Evolutionary conservation across 2,113 vertebrate genomes (phyloP).

Genomic region (Labrus mixtus): DNA sequence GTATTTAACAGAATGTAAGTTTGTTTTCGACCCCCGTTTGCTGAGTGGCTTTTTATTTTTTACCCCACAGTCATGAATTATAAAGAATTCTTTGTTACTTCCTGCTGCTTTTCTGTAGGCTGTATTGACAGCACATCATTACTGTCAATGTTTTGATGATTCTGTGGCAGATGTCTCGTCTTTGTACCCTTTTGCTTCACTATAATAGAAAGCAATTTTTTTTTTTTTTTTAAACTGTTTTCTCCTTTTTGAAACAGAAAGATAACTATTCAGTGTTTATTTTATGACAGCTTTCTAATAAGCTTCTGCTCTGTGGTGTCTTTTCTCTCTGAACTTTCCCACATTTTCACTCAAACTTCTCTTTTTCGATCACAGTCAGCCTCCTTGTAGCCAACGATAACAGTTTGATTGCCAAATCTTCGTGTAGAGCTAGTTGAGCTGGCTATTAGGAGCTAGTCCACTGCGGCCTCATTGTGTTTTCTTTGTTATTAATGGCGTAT

Average conservation of each 20-base stretch:
- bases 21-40: conserved; percentile 13
- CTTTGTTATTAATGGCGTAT: background rate
- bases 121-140: background rate
- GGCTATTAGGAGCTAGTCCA: background rate
- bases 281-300: background rate
- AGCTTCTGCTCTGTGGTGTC: background rate
- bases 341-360: background rate
- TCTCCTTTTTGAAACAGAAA: background rate
- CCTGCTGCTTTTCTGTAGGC: background rate
- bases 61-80: background rate
- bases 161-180: too few relatives aligned
- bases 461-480: background rate
- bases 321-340: background rate
- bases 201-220: too few relatives aligned
- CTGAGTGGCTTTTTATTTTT: conserved; percentile 21
- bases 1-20: conserved; percentile 32
- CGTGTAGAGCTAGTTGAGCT: conserved; percentile 6
- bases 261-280: background rate
- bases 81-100: conserved; percentile 4
- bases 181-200: too few relatives aligned
- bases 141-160: background rate
- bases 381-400: conserved; percentile 13
- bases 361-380: background rate
- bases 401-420: conserved; percentile 15
- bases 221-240: too few relatives aligned